Percentiles rank a stretch among this genome's conserved stretches.
Conservation (phyloP, 1,140 invertebrate species). For the Hycleus phaleratus region DNA sequence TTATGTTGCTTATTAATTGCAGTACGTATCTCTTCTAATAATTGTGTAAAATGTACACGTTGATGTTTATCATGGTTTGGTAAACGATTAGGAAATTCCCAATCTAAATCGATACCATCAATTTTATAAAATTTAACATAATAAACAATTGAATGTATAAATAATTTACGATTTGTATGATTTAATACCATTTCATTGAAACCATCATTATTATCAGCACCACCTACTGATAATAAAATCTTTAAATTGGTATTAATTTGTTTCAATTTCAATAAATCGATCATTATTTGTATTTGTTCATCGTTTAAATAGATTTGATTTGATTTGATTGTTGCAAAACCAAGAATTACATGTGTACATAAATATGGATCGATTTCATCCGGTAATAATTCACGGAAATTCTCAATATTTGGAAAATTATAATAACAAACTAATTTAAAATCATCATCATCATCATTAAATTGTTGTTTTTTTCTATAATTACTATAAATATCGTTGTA, state of each 20-base stretch:
- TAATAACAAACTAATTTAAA: slow-evolving; percentile 59
- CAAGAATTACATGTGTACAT: slow-evolving; percentile 77
- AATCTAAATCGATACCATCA: slow-evolving; percentile 79
- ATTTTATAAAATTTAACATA: slow-evolving; percentile 55
- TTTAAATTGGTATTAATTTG: slow-evolving; percentile 60
- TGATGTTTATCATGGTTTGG: slow-evolving; percentile 44
- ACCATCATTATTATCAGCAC: slow-evolving; percentile 50
- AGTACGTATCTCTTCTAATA: slow-evolving; percentile 60
- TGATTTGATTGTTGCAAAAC: slow-evolving; percentile 61
- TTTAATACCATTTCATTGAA: slow-evolving; percentile 63
- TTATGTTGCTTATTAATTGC: slow-evolving; percentile 52
- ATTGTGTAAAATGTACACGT: slow-evolving; percentile 61
- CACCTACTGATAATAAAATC: slow-evolving; percentile 71
- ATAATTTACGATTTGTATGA: slow-evolving; percentile 59
- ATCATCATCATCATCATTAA: not conserved
- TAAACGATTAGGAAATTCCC: slow-evolving; percentile 73
- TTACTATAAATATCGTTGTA: not conserved
- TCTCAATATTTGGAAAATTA: slow-evolving; percentile 41
- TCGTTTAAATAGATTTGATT: slow-evolving; percentile 41
- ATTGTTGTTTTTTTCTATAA: not conserved
- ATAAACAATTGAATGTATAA: slow-evolving; percentile 58
- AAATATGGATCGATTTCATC: slow-evolving; percentile 55
- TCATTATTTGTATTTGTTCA: slow-evolving; percentile 41
- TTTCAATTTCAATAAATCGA: slow-evolving; percentile 53
- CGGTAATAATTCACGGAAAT: slow-evolving; percentile 44